Percentiles rank a stretch among this genome's conserved stretches.
Conservation (phyloP, 2,113 vertebrate genomes). For the Myotis brandtii region DNA sequence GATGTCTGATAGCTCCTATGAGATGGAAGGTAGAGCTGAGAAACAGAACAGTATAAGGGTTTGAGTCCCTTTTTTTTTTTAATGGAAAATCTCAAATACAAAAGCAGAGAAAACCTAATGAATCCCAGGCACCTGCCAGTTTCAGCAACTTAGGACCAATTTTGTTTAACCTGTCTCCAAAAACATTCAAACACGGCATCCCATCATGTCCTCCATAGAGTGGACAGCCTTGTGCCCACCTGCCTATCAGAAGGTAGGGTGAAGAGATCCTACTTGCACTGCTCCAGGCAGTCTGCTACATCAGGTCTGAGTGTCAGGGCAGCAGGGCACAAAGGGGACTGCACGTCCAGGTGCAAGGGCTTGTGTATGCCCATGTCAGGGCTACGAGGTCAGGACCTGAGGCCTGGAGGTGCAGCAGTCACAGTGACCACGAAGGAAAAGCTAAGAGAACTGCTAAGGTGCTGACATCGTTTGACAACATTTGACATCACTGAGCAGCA, state of each 20-base stretch:
- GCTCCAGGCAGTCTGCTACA: background rate
- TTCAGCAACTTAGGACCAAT: background rate
- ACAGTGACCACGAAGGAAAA: background rate
- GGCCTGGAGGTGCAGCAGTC: background rate
- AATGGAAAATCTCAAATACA: background rate
- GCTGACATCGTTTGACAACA: background rate
- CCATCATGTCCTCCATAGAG: background rate
- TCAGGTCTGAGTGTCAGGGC: background rate
- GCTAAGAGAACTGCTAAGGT: background rate
- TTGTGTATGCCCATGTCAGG: rapidly evolving
- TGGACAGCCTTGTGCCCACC: background rate
- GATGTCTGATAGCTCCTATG: background rate
- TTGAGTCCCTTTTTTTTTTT: background rate
- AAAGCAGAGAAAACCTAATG: background rate
- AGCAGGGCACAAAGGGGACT: background rate
- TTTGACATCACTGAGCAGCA: background rate
- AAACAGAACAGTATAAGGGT: background rate
- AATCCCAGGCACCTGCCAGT: background rate
- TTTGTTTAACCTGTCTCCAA: background rate
- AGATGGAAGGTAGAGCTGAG: background rate
- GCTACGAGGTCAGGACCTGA: background rate
- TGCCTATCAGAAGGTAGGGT: background rate
- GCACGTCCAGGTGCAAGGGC: background rate
- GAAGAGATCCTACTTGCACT: background rate
- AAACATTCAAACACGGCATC: background rate